Percentiles rank a stretch among this genome's conserved stretches.
Conservation (phyloP, 2,888 invertebrate genomes). For the Nipponacmea schrenckii region DNA sequence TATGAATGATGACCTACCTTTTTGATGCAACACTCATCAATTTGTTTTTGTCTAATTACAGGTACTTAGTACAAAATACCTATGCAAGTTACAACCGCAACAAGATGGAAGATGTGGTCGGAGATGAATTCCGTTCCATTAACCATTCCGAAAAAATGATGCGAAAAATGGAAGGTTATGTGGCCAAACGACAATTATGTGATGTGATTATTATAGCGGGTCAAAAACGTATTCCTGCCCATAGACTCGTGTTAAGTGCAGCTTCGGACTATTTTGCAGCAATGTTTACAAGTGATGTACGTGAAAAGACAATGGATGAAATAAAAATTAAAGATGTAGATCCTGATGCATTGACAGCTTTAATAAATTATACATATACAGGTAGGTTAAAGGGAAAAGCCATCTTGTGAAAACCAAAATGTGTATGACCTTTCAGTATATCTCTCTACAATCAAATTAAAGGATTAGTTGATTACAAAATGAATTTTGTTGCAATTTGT, state of each 20-base stretch:
- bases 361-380: conserved; percentile 92
- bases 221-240: conserved; percentile 78
- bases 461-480: too few species aligned
- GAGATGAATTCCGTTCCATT: conserved; percentile 64
- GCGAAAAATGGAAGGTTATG: conserved; percentile 84
- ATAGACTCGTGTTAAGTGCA: conserved; percentile 88
- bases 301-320: conserved; percentile 85
- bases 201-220: conserved; percentile 88
- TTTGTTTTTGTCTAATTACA: background rate
- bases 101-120: conserved; percentile 50
- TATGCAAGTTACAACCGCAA: conserved; percentile 14
- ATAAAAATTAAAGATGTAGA: conserved; percentile 86
- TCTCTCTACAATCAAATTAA: too few species aligned
- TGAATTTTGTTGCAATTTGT: too few species aligned
- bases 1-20: too few species aligned
- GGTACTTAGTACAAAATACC: conserved; percentile 6
- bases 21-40: too few species aligned
- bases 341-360: conserved; percentile 83
- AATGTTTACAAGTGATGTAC: conserved; percentile 90
- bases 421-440: too few species aligned
- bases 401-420: too few species aligned
- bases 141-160: conserved; percentile 85
- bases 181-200: conserved; percentile 84
- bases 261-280: conserved; percentile 95
- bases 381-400: conserved; percentile 71